Base-by-base conservation (phyloP, 1,140 invertebrate species). In the Calliphora vicina region DNA sequence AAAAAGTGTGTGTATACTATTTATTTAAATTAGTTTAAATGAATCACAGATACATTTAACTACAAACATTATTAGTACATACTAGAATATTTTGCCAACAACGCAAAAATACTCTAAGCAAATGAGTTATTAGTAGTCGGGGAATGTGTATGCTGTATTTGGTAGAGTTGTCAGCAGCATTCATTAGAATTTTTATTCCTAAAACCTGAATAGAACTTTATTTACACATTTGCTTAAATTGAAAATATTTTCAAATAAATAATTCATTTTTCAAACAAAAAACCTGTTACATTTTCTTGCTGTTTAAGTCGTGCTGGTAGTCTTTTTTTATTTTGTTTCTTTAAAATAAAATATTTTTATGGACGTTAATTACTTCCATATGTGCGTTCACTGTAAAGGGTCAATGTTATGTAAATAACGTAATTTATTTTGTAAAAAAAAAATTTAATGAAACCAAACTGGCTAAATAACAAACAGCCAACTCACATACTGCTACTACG, bases 371-470 rank as follows among this genome's bases (percentile, higher is more conserved):
- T 67, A 23, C 35, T 20, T 42, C 35, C 27, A 35, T n/a, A 10
- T 76, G 35, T 35, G 73, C 12, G n/a, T 76, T 35, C 73, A 20
- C 29, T 76, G 73, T 76, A 42, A 35, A 76, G 73, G 73, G 73
- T 76, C 73, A 76, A 76, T 76, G 73, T 35, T 76, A 35, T 76
- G 73, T 17, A 76, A 76, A 76, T 76, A 29, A 27, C 15, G 25
- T 17, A 74, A 74, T 74, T 67, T 67, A 67, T 67, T 67, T 67
- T 12, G 15, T 67, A 35, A 35, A 35, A 8, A 35, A 35, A 8
- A 13, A 12, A 50, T 50, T 50, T 50, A 13, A 50, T 50, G 10
- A 12, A 50, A 50, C 45, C 45, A 50, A 67, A 67, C 61, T 25
- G 20, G 20, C 61, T 23, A 20, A 57, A 17, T 35, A 35, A 57